Conservation (phyloP, 2,797 vertebrate species). For the Gephyroberyx darwinii region DNA sequence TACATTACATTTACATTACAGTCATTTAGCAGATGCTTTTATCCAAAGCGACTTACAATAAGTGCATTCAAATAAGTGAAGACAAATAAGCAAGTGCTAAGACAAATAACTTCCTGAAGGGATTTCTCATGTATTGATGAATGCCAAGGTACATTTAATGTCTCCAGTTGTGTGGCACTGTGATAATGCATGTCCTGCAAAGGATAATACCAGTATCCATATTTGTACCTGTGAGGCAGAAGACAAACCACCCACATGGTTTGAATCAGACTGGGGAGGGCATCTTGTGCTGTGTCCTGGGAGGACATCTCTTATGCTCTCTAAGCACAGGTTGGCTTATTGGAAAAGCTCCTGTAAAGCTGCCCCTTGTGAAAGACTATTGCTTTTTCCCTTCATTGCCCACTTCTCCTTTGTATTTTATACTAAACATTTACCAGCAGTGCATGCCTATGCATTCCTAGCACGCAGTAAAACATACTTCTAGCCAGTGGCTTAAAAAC, state of each 20-base stretch:
- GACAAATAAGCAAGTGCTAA: too few relatives aligned
- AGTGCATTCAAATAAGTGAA: too few relatives aligned
- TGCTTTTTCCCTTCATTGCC: conserved; percentile 2
- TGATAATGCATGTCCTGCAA: conserved; percentile 10
- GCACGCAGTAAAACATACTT: conserved; percentile 2
- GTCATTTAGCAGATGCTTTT: too few relatives aligned
- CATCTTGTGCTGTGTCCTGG: conserved; percentile 23
- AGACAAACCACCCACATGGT: conserved; percentile 21
- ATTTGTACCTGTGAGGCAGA: conserved; percentile 27
- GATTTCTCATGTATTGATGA: background rate
- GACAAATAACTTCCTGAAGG: background rate
- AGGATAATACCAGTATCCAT: conserved; percentile 21
- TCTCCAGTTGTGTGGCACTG: conserved; percentile 8
- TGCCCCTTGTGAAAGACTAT: conserved; percentile 31
- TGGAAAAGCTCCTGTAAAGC: conserved; percentile 46
- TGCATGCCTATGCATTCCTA: conserved; percentile 1
- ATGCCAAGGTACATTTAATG: background rate
- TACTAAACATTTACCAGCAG: conserved; percentile 33
- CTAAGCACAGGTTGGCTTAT: conserved; percentile 37
- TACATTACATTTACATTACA: too few relatives aligned
- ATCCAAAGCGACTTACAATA: too few relatives aligned
- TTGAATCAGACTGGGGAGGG: conserved; percentile 11
- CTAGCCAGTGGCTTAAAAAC: conserved; percentile 15
- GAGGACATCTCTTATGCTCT: conserved; percentile 28
- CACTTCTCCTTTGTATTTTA: conserved; percentile 13